Percentiles rank a stretch among this genome's conserved stretches.
Conservation (phyloP, 2,113 vertebrate genomes). For the Tympanuchus pallidicinctus region DNA sequence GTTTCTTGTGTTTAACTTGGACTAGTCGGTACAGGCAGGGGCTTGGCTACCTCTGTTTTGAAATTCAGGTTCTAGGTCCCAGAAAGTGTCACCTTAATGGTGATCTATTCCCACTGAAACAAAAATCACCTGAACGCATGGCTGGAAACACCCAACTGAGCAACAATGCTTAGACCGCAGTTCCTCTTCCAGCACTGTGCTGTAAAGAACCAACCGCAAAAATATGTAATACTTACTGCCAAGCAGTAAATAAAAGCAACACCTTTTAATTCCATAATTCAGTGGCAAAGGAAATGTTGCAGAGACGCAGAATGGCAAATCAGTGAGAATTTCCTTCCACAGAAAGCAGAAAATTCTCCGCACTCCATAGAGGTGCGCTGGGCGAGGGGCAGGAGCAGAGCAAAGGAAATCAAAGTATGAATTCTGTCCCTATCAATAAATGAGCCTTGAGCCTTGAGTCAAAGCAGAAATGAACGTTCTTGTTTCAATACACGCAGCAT, state of each 20-base stretch:
- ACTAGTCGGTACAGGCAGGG: background rate
- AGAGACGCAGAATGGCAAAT: background rate
- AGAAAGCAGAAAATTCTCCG: background rate
- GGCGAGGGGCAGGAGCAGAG: background rate
- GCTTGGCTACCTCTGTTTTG: background rate
- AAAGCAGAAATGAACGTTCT: background rate
- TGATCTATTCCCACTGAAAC: constrained; percentile 22
- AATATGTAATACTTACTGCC: background rate
- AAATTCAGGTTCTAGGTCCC: background rate
- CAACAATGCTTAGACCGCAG: constrained; percentile 39
- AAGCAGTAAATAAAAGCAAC: constrained; percentile 25
- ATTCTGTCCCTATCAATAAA: constrained; percentile 7
- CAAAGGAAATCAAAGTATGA: background rate
- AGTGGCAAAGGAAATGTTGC: background rate
- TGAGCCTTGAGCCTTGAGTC: constrained; percentile 13
- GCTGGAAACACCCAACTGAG: constrained; percentile 54
- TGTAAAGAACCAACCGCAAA: constrained; percentile 55
- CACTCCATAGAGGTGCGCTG: background rate
- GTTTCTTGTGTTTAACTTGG: background rate
- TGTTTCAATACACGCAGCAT: background rate
- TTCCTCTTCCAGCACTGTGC: constrained; percentile 60
- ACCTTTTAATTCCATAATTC: constrained; percentile 3
- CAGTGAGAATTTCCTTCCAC: background rate
- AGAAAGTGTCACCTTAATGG: constrained; percentile 23
- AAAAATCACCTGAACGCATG: background rate